A percentile compares a stretch with the other conserved stretches of the same genome.
phyloP scores from a whole-genome alignment of 2,888 invertebrate species.

The Microchrysa polita region DNA sequence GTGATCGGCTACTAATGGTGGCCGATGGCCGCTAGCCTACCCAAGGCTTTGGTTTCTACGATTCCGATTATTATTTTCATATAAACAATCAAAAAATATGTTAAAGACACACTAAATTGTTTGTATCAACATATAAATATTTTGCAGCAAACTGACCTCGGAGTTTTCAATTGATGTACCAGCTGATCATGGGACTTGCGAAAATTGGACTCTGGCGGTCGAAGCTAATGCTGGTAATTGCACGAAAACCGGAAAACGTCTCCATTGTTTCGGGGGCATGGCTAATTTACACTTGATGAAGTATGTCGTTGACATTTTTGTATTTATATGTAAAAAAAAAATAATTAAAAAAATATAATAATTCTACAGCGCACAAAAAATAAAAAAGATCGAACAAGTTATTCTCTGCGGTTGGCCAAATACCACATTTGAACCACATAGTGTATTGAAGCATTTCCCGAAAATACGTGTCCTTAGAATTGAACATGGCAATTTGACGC shows the following conservation, averaged over 20 bases:
- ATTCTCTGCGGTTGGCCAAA: constrained; percentile 60
- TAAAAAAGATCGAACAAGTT: constrained; percentile 50
- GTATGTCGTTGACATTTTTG: constrained; percentile 53
- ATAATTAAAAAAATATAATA: constrained; percentile 15
- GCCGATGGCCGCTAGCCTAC: too few species aligned
- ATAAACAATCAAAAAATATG: too few species aligned
- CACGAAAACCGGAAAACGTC: constrained; percentile 54
- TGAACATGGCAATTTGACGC: constrained; percentile 59
- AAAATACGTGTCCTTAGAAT: constrained; percentile 58
- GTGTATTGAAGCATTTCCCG: constrained; percentile 57
- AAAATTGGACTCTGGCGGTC: constrained; percentile 57
- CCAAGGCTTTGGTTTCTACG: too few species aligned
- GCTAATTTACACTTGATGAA: constrained; percentile 56
- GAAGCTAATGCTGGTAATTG: constrained; percentile 59
- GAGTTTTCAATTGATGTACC: constrained; percentile 30
- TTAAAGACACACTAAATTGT: too few species aligned
- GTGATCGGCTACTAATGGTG: too few species aligned
- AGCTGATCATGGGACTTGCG: constrained; percentile 52
- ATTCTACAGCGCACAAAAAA: constrained; percentile 20
- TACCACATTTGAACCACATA: constrained; percentile 57
- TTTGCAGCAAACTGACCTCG: constrained; percentile 3
- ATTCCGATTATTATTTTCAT: too few species aligned
- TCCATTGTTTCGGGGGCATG: constrained; percentile 60
- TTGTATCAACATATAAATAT: too few species aligned
- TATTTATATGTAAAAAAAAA: constrained; percentile 32